Conservation (phyloP, 1,140 invertebrate species). For the Macrosteles quadrilineatus region DNA sequence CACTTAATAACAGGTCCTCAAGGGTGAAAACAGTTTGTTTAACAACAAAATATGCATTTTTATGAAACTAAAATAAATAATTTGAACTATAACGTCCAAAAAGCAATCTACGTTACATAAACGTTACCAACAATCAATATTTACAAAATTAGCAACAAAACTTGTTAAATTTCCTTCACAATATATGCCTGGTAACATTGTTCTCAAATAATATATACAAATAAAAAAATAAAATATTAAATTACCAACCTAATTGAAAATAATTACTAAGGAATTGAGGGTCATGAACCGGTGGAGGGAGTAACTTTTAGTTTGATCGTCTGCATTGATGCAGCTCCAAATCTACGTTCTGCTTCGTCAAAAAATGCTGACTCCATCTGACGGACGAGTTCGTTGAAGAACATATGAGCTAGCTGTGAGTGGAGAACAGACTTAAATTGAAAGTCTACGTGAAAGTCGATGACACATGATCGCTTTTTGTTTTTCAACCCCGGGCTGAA, state of each 20-base stretch:
- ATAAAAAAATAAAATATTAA: conserved; percentile 78
- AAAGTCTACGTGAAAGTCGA: conserved; percentile 90
- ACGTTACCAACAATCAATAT: no score
- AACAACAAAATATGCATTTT: no score
- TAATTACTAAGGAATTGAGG: no score
- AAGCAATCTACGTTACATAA: conserved; percentile 51
- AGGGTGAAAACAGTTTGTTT: no score
- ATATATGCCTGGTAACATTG: conserved; percentile 53
- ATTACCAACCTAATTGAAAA: no score
- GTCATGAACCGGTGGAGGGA: not conserved
- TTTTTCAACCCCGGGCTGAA: conserved; percentile 86
- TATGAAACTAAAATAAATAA: conserved; percentile 56
- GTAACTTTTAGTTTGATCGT: conserved; percentile 43
- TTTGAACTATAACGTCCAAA: no score
- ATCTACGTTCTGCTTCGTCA: conserved; percentile 73
- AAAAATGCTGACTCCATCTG: conserved; percentile 96
- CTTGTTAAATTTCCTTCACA: conserved; percentile 46
- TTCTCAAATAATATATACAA: conserved; percentile 50
- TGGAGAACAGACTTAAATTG: conserved; percentile 86
- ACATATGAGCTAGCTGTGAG: conserved; percentile 86
- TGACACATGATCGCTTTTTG: conserved; percentile 78
- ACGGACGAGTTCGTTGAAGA: conserved; percentile 94
- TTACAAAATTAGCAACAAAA: no score
- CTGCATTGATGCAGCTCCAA: conserved; percentile 72
- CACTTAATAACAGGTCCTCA: no score